Percentiles rank a stretch among this genome's conserved stretches.
Conservation (phyloP, 2,888 invertebrate species). For the Sphinx pinastri region DNA sequence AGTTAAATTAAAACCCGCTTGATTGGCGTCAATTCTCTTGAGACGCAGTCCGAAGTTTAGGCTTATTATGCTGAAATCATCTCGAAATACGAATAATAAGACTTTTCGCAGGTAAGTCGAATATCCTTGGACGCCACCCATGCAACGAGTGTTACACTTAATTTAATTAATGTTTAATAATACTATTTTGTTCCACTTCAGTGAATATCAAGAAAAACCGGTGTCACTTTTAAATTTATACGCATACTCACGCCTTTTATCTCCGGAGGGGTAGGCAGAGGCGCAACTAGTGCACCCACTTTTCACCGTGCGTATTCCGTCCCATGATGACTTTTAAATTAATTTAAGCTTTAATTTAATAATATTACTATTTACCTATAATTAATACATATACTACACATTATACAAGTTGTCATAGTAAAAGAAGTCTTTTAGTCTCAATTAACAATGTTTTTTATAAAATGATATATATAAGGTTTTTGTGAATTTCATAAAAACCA, state of each 20-base stretch:
- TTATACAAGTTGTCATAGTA: too few species aligned
- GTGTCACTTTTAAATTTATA: not conserved
- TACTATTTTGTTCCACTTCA: not conserved
- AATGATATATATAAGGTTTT: too few species aligned
- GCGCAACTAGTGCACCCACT: too few species aligned
- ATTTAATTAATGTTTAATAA: not conserved
- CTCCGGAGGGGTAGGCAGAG: too few species aligned
- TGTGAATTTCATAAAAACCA: too few species aligned
- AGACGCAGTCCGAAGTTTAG: not conserved
- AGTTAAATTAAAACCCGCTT: not conserved
- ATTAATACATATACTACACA: too few species aligned
- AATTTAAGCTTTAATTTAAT: not conserved
- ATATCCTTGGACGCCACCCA: slow-evolving; percentile 4
- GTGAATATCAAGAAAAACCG: not conserved
- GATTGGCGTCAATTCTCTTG: not conserved
- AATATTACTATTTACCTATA: too few species aligned
- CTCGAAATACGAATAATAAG: not conserved
- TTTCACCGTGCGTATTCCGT: too few species aligned
- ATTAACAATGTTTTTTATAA: too few species aligned
- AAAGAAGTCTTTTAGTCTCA: too few species aligned
- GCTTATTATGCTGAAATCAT: not conserved
- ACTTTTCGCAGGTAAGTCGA: not conserved
- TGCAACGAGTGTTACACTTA: not conserved
- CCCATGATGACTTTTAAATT: too few species aligned
- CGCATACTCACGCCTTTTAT: too few species aligned